Conservation (phyloP, 2,888 invertebrate genomes). For the Aricia artaxerxes region DNA sequence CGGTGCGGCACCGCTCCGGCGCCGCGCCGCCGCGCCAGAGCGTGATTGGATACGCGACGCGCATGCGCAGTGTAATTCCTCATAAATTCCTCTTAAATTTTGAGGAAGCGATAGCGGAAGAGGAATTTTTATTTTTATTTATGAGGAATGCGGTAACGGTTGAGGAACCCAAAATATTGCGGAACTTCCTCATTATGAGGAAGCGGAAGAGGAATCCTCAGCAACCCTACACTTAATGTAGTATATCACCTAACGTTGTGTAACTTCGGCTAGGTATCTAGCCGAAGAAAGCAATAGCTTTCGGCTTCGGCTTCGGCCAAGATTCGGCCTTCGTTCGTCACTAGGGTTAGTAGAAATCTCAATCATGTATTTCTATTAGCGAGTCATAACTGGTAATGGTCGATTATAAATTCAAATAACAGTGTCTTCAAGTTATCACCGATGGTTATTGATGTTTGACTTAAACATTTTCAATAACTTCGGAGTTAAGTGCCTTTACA, state of each 20-base stretch:
- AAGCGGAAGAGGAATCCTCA: too few relatives aligned
- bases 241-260: neutral
- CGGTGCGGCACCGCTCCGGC: too few relatives aligned
- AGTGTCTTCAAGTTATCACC: constrained; percentile 32
- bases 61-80: too few relatives aligned
- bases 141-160: too few relatives aligned
- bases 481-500: neutral
- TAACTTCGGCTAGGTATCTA: too few relatives aligned
- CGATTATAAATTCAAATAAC: constrained; percentile 25
- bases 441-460: constrained; percentile 34
- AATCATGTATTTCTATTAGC: constrained; percentile 34
- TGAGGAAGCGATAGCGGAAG: too few relatives aligned
- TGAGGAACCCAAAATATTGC: too few relatives aligned
- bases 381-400: constrained; percentile 32
- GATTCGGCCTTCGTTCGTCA: neutral
- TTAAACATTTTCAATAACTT: constrained; percentile 35
- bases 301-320: neutral
- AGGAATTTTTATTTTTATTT: too few relatives aligned
- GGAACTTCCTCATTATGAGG: too few relatives aligned
- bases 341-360: constrained; percentile 35
- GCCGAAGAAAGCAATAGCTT: neutral
- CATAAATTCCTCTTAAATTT: too few relatives aligned
- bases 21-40: too few relatives aligned
- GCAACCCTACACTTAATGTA: neutral
- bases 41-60: too few relatives aligned